phyloP scores from a whole-genome alignment of 92 coral and sea anemone genomes.

The Umimayanthus kanabou region DNA sequence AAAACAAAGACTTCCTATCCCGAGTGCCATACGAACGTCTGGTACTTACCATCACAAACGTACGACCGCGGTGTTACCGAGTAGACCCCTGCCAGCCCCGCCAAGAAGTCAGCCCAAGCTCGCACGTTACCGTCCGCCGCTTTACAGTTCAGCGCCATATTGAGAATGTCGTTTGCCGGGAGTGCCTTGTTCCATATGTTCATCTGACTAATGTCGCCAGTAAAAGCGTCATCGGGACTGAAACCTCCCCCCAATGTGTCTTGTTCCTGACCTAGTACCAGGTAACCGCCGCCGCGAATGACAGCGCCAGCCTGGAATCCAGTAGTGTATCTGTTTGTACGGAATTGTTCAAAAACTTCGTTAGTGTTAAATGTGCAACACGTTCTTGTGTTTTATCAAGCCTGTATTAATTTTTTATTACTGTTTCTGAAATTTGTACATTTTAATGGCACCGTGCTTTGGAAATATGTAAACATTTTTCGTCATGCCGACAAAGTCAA shows the following conservation, averaged over 20 bases:
- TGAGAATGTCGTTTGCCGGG: slow-evolving; percentile 71
- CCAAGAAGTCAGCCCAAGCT: slow-evolving; percentile 91
- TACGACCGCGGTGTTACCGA: slow-evolving; percentile 66
- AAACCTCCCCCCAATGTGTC: slow-evolving; percentile 89
- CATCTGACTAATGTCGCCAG: slow-evolving; percentile 93
- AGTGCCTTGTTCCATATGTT: slow-evolving; percentile 81
- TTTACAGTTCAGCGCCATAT: slow-evolving; percentile 79
- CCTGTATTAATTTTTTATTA: no score
- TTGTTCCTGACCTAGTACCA: slow-evolving; percentile 97
- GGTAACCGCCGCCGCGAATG: slow-evolving; percentile 90
- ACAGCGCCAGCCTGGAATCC: slow-evolving; percentile 80
- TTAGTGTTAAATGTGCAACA: background rate
- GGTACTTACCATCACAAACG: slow-evolving; percentile 88
- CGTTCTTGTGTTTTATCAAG: no score
- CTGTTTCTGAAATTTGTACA: no score
- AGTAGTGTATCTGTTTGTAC: slow-evolving; percentile 47
- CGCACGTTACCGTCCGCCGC: slow-evolving; percentile 79
- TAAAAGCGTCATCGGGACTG: slow-evolving; percentile 93
- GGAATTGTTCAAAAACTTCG: background rate
- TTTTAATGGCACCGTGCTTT: no score
- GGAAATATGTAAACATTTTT: no score
- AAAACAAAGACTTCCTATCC: no score
- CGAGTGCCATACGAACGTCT: no score
- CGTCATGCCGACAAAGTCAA: no score
- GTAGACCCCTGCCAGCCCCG: slow-evolving; percentile 73